A percentile compares a stretch with the other conserved stretches of the same genome.
These are phyloP conservation scores for Dysmachus trigonus DNA, from an alignment of 2,888 invertebrate genomes.

Conservation along the genomic window DNA sequence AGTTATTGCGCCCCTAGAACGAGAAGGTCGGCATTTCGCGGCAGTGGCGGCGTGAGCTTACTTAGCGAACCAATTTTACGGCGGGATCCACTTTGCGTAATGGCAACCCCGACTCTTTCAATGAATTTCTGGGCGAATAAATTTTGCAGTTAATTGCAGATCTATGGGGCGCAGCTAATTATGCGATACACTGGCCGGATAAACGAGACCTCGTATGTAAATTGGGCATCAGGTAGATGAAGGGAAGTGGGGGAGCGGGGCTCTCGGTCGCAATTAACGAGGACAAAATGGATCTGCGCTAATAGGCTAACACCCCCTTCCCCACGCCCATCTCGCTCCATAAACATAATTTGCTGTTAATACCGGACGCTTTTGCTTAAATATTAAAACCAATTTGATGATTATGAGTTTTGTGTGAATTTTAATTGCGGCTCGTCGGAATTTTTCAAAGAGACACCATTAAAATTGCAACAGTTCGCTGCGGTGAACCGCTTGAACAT, in stretches of 20 bases:
- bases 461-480: background rate
- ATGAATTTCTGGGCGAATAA: background rate
- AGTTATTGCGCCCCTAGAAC: background rate
- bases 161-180: background rate
- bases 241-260: background rate
- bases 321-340: background rate
- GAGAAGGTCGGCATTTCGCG: background rate
- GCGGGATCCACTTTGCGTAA: background rate
- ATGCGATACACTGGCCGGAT: background rate
- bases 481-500: background rate
- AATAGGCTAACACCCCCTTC: background rate
- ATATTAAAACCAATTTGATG: background rate
- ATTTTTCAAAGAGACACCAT: background rate
- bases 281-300: background rate
- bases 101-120: background rate
- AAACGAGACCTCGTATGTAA: background rate
- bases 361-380: background rate
- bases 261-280: background rate
- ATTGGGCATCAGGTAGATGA: background rate
- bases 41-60: background rate
- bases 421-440: background rate
- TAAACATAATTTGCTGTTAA: background rate
- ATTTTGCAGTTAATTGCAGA: background rate
- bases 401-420: background rate
- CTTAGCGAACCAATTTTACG: background rate